These are phyloP conservation scores for Diplodus puntazzo DNA, from an alignment of 2,797 vertebrate species.

Conservation along the genomic window DNA sequence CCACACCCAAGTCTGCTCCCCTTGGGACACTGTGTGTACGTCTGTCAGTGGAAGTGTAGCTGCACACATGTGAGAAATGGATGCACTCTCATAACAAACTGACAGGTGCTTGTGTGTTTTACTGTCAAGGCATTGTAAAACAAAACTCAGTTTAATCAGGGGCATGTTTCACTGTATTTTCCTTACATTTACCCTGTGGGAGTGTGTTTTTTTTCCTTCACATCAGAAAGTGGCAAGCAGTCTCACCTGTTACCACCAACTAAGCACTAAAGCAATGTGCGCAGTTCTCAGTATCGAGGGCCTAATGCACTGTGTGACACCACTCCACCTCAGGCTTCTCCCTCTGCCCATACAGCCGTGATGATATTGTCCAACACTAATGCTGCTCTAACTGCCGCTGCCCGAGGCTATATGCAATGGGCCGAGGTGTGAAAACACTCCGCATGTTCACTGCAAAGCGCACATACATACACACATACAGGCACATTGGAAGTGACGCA, in stretches of 20 bases:
- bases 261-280: conserved; percentile 13
- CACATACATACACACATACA: conserved; percentile 1
- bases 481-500: conserved; percentile 6
- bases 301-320: conserved; percentile 50
- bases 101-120: conserved; percentile 7
- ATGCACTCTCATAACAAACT: neutral
- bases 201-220: neutral
- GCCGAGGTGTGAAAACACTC: conserved; percentile 59
- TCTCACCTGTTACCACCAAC: conserved; percentile 9
- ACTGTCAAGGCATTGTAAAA: conserved; percentile 1
- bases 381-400: conserved; percentile 51
- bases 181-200: neutral
- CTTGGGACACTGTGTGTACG: conserved; percentile 12
- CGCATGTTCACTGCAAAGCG: conserved; percentile 11
- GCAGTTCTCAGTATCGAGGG: conserved; percentile 31
- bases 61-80: conserved; percentile 10
- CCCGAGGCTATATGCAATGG: conserved; percentile 37
- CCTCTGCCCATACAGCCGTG: conserved; percentile 38
- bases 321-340: conserved; percentile 51
- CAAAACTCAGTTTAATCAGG: conserved; percentile 7
- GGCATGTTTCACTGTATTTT: neutral
- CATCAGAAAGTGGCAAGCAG: conserved; percentile 19
- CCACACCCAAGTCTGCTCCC: conserved; percentile 43
- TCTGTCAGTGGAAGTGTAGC: conserved; percentile 23
- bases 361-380: conserved; percentile 62